Base-by-base conservation (phyloP, 2,113 vertebrate species). In the Actenoides lindsayi region DNA sequence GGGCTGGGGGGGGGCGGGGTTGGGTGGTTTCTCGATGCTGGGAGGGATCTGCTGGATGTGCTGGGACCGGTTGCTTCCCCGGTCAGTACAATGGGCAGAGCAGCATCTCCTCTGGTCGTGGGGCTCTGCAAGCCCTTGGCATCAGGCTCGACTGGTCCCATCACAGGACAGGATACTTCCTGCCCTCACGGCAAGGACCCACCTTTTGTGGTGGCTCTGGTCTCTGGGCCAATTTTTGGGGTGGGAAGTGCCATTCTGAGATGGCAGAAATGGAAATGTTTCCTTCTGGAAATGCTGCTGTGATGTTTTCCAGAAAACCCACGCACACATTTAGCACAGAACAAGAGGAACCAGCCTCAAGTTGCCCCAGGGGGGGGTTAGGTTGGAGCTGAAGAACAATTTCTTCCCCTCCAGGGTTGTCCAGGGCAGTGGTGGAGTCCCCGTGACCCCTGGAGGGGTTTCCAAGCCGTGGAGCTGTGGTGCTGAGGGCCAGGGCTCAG, bases 171-270 rank as follows among this genome's bases (percentile, higher is more conserved):
- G 44, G 44, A 12, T 10, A 35, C 15, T 63, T 48, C 42, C 53
- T 16, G 21, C 18, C 51, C 51, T 41, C 5, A 1, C 2, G 0
- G 41, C 0, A 0, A 16, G 33, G 27, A 65, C 23, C 20, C 21
- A 9, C 21, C 31, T 35, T 13, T 14, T 4, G 0, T 2, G 33
- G 44, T 23, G 57, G 11, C 27, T 50, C 35, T 42, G 50, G 21
- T 30, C 18, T 37, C 74, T 5, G 17, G 23, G 44, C 18, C 9
- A 1, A 33, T 27, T 33, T 64, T 18, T 53, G 50, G 35, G 31
- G 35, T 41, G 35, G 63, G 35, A 54, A 81, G 35, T 37, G 48
- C 41, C 17, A 0, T 64, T 75, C 50, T 41, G 78, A 33, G 63
- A 8, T 19, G 80, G 51, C 13, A 18, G 51, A 50, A 31, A 19